These are phyloP conservation scores for Drosophila leontia DNA, from an alignment of 1,140 invertebrate genomes.

Conservation along the genomic window DNA sequence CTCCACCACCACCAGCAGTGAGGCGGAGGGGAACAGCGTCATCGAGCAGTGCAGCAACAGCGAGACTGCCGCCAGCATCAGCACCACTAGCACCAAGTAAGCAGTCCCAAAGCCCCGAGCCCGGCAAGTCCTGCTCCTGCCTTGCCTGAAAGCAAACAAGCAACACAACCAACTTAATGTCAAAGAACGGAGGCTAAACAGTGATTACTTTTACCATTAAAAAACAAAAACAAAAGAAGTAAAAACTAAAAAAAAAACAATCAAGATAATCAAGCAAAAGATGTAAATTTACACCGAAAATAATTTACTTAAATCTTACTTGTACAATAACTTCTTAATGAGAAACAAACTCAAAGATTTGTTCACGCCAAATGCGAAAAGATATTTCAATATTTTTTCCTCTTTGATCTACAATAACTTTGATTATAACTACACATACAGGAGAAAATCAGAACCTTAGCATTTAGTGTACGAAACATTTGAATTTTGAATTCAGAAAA, in stretches of 20 bases:
- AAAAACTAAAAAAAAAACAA: slow-evolving; percentile 22
- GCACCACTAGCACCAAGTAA: slow-evolving; percentile 65
- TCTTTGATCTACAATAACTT: slow-evolving; percentile 55
- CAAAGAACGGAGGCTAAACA: slow-evolving; percentile 82
- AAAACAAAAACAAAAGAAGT: slow-evolving; percentile 46
- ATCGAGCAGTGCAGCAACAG: slow-evolving; percentile 80
- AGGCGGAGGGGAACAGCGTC: slow-evolving; percentile 79
- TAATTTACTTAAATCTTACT: slow-evolving; percentile 54
- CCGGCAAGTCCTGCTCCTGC: slow-evolving; percentile 47
- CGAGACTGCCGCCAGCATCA: slow-evolving; percentile 57
- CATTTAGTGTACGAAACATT: slow-evolving; percentile 69
- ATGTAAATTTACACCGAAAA: slow-evolving; percentile 55
- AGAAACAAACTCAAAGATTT: slow-evolving; percentile 65
- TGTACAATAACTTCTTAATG: slow-evolving; percentile 76
- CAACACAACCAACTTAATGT: slow-evolving; percentile 72
- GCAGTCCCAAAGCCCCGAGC: slow-evolving; percentile 12
- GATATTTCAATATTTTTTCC: slow-evolving; percentile 66
- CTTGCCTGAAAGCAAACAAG: slow-evolving; percentile 58
- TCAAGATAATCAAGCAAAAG: slow-evolving; percentile 31
- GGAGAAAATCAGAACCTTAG: slow-evolving; percentile 58
- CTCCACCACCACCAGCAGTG: slow-evolving; percentile 65
- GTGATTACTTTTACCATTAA: slow-evolving; percentile 71
- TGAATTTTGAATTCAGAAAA: slow-evolving; percentile 77
- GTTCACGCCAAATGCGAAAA: slow-evolving; percentile 70
- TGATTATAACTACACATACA: slow-evolving; percentile 52